Evolutionary conservation across 2,113 vertebrate genomes (phyloP).

Genomic region (Ceuthmochares aereus): DNA sequence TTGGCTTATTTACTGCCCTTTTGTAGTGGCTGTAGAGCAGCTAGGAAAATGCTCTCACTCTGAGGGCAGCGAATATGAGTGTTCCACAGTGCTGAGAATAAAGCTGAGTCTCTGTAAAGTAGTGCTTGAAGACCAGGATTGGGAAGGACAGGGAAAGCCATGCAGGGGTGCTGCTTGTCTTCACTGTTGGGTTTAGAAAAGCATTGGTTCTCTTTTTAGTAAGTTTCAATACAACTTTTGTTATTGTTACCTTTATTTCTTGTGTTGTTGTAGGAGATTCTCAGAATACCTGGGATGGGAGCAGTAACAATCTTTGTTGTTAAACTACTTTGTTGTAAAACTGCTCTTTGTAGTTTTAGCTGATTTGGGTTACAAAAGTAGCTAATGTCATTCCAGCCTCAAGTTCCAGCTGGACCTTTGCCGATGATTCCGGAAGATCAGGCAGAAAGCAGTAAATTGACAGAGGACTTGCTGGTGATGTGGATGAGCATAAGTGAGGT

Average conservation of each 20-base stretch:
- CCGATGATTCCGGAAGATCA: constrained; percentile 70
- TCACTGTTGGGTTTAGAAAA: not conserved
- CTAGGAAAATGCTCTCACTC: not conserved
- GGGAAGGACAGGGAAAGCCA: not conserved
- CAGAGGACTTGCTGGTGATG: constrained; percentile 48
- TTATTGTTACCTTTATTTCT: not conserved
- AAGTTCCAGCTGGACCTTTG: constrained; percentile 72
- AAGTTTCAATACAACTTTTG: not conserved
- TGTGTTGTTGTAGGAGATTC: fast-evolving
- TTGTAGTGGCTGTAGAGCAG: not conserved
- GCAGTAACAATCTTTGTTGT: not conserved
- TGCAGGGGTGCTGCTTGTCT: not conserved
- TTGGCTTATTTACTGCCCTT: not conserved
- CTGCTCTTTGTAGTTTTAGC: not conserved
- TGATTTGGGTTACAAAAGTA: not conserved
- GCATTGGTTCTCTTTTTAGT: not conserved
- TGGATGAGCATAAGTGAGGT: constrained; percentile 79
- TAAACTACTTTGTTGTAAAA: no score
- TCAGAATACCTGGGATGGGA: not conserved
- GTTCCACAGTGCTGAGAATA: not conserved
- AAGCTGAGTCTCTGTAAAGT: not conserved
- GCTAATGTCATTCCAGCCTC: constrained; percentile 46
- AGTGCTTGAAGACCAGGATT: not conserved
- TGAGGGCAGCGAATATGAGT: not conserved
- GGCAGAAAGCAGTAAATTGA: not conserved